Percentiles rank a stretch among this genome's conserved stretches.
Evolutionary conservation across 64 coral and sea anemone species (phyloP).

Genomic region (Cladopsammia gracilis): DNA sequence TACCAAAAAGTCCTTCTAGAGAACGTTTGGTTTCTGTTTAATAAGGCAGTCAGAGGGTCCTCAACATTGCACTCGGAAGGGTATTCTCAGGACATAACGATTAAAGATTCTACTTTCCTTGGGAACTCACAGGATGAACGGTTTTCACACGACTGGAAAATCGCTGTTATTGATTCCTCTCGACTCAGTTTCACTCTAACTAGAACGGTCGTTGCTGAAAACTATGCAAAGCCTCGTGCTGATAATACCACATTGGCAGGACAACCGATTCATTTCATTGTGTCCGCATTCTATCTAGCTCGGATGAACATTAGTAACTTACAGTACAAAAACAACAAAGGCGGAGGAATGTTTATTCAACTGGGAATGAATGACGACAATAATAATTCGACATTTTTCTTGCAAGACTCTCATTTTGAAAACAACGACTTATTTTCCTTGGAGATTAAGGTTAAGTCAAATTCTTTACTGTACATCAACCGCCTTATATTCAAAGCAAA

Average conservation of each 20-base stretch:
- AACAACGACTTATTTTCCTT: background rate
- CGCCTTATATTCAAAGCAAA: background rate
- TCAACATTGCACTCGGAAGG: background rate
- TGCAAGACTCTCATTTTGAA: background rate
- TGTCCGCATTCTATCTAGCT: background rate
- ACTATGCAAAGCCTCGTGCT: background rate
- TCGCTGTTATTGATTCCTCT: background rate
- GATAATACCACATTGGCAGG: slow-evolving; percentile 2
- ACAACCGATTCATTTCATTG: background rate
- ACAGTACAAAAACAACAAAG: slow-evolving; percentile 1
- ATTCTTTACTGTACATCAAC: background rate
- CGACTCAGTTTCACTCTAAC: background rate
- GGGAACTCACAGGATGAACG: background rate
- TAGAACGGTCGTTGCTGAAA: background rate
- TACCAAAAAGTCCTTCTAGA: background rate
- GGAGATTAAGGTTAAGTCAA: background rate
- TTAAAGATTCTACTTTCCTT: background rate
- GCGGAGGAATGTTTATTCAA: slow-evolving; percentile 2
- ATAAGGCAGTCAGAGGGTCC: background rate
- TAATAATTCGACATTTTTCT: background rate
- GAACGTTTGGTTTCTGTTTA: background rate
- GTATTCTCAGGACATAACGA: background rate
- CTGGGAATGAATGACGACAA: background rate
- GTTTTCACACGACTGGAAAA: background rate
- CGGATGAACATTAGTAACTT: slow-evolving; percentile 2